These are phyloP conservation scores for Sipha maydis DNA, from an alignment of 2,888 invertebrate species.

Conservation along the genomic window DNA sequence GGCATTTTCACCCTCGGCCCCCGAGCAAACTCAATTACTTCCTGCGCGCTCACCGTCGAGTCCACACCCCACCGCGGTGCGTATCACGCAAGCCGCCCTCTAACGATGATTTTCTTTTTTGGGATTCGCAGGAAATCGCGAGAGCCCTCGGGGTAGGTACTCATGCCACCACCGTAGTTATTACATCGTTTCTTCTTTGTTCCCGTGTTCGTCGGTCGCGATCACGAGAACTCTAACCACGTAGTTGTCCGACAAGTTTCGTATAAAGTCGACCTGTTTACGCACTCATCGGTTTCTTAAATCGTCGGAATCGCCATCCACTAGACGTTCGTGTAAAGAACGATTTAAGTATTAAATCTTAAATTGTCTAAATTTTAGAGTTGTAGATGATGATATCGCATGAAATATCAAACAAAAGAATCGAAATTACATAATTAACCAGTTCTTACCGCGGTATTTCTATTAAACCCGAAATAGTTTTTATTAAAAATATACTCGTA, in stretches of 20 bases:
- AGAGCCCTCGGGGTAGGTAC: constrained; percentile 1
- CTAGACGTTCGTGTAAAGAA: too few species aligned
- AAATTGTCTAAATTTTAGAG: too few species aligned
- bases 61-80: neutral
- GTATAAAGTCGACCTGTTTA: too few species aligned
- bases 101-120: constrained; percentile 53
- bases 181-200: neutral
- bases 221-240: neutral
- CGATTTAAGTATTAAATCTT: too few species aligned
- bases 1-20: constrained; percentile 14
- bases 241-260: neutral
- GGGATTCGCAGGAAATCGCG: constrained; percentile 32
- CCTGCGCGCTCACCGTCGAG: constrained; percentile 7
- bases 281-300: too few species aligned
- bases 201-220: neutral
- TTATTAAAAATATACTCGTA: too few species aligned
- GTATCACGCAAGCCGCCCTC: constrained; percentile 24
- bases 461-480: too few species aligned
- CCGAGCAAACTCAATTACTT: constrained; percentile 61
- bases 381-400: too few species aligned
- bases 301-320: too few species aligned
- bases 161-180: neutral
- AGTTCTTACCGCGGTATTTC: too few species aligned
- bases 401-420: too few species aligned
- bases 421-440: too few species aligned